Base-by-base conservation (phyloP, 2,113 vertebrate genomes). In the Cranoglanis bouderius region DNA sequence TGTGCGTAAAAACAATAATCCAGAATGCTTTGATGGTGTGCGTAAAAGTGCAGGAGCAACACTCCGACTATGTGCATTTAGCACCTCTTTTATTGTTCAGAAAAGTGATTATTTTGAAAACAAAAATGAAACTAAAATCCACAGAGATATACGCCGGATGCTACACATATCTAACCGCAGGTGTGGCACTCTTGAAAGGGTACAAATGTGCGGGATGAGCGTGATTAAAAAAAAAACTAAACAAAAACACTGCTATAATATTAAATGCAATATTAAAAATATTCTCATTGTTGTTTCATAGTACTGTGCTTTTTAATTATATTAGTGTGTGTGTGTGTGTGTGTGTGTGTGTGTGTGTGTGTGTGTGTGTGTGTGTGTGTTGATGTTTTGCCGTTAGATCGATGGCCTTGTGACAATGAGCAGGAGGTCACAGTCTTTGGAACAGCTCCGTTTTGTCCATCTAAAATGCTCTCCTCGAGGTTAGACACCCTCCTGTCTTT, bases 321-420 rank as follows among this genome's bases (percentile, higher is more conserved):
- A 55, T 51, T 51, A 53, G 65, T 32, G 78, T 21, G 32, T 61
- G 59, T 88, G 40, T 84, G 24, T 80, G 84, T 49, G 80, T 80
- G 78, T 49, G 70, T 85, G 67, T 89, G 38, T 87, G 43, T 88
- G 59, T 61, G 9, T n/a, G 9, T 2, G 2, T 61, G 77, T 92
- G 85, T 92, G 12, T 88, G 29, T 90, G 65, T 87, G 74, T 87
- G 72, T 84, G 89, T 83, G 59, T 70, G 85, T 86, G 77, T 89
- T 18, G 92, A 82, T 88, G 82, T 89, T 95, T 95, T 92, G 95
- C 96, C 94, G 93, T 93, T 96, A 96, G 96, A 96, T 96, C 95
- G 95, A 96, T 96, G 96, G 95, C 96, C 96, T 95, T 95, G 93
- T 96, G 95, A 96, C 95, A 96, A 96, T 96, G 96, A 96, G 93